phyloP scores from a whole-genome alignment of 2,113 vertebrate genomes.

The Nannobrachium achirus region DNA sequence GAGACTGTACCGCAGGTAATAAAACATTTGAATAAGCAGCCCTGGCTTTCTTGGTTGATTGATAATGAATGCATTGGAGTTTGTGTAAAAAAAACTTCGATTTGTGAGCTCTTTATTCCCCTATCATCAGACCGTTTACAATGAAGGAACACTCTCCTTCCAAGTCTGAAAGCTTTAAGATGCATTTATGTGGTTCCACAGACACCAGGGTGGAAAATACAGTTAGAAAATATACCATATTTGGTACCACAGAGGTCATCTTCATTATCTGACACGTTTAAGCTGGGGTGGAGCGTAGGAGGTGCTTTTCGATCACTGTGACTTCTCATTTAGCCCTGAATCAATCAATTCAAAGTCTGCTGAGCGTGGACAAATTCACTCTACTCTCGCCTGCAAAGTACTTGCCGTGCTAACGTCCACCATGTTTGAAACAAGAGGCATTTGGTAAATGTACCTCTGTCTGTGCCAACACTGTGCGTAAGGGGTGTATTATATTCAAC shows the following conservation, averaged over 20 bases:
- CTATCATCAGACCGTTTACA: slow-evolving; percentile 63
- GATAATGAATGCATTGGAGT: slow-evolving; percentile 31
- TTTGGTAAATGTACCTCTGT: not conserved
- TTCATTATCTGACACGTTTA: not conserved
- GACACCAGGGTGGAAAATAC: not conserved
- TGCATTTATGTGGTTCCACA: not conserved
- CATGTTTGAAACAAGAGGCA: not conserved
- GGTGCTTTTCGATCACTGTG: not conserved
- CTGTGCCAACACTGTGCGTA: slow-evolving; percentile 24
- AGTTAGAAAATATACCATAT: not conserved
- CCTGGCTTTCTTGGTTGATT: slow-evolving; percentile 27
- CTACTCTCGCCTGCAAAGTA: not conserved
- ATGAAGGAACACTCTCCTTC: slow-evolving; percentile 28
- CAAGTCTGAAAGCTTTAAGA: too few species aligned
- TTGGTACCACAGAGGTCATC: not conserved
- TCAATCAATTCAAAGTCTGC: not conserved
- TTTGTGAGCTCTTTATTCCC: slow-evolving; percentile 21
- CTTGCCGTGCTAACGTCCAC: not conserved
- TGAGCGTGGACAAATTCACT: not conserved
- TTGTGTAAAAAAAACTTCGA: slow-evolving; percentile 7
- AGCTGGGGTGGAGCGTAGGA: not conserved
- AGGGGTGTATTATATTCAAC: slow-evolving; percentile 9
- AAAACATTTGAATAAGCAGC: slow-evolving; percentile 48
- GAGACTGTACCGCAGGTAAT: slow-evolving; percentile 58
- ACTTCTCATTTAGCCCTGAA: not conserved